Base-by-base conservation (phyloP, 2,888 invertebrate genomes). In the Anthrax anthrax region DNA sequence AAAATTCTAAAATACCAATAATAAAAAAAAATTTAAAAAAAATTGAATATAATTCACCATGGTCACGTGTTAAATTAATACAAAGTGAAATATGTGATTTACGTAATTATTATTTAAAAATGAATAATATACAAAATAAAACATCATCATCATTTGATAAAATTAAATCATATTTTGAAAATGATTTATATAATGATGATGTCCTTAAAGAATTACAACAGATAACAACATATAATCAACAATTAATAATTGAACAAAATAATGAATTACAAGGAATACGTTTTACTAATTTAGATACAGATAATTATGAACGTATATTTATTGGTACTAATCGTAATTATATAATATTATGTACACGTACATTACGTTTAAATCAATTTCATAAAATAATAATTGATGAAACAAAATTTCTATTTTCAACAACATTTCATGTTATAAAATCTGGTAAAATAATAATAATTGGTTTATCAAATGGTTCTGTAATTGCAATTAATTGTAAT, bases 291-390 rank as follows among this genome's bases (percentile, higher is more conserved):
- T 56, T 67, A 10, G 65, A 65, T 41, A 58, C 62, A 1, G 62
- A 62, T 18, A 55, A 64, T 38, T 63, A 62, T 16, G 51, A 51
- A 38, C 12, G 41, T 4, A 46, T 53, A 16, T 52, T 50, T 34
- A 57, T 68, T 3, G 65, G 64, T 46, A 65, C 62, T 29, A 66
- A 68, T 52, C 58, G 62, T 2, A 67, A 67, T 49, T 67, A 62
- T 51, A 56, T 68, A 10, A 47, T 67, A 9, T 57, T 58, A 36
- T 67, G 65, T 50, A 61, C 63, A 1, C 61, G 61, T 37, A 62
- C 59, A 13, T 54, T 67, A 0, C 67, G 63, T 36, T 34, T 53
- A 32, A 63, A 64, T 19, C 57, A 61, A 23, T 60, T 66, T 47
- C 54, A 56, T 6, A 60, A 60, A 17, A 61, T 69, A 4, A 52